A percentile compares a stretch with the other conserved stretches of the same genome.
Evolutionary conservation across 2,888 invertebrate species (phyloP).

Genomic region (Sarcophaga carnaria): DNA sequence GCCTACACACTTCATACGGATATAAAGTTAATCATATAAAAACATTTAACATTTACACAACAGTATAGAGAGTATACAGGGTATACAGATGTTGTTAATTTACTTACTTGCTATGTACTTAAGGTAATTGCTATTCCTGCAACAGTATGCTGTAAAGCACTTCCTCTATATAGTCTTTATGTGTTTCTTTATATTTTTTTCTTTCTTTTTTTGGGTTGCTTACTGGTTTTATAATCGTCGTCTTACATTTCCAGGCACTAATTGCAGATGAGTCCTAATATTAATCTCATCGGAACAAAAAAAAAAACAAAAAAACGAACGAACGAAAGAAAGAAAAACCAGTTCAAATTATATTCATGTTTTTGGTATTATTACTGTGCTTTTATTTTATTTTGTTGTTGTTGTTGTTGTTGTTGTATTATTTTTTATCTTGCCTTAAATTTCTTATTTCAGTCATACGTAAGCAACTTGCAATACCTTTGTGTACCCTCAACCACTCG

Average conservation of each 20-base stretch:
- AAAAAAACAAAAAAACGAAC: neutral
- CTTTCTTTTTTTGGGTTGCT: neutral
- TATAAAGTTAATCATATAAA: too few relatives aligned
- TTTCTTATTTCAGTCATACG: slow-evolving; percentile 19
- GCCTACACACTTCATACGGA: too few relatives aligned
- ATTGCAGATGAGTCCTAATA: slow-evolving; percentile 62
- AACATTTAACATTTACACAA: too few relatives aligned
- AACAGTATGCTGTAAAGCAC: slow-evolving; percentile 2
- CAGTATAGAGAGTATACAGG: neutral
- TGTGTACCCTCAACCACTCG: neutral
- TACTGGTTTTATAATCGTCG: slow-evolving; percentile 27
- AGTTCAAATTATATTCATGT: slow-evolving; percentile 44
- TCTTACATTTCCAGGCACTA: slow-evolving; percentile 56
- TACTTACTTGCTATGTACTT: slow-evolving; percentile 17
- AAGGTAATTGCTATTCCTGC: slow-evolving; percentile 35
- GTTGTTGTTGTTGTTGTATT: too few relatives aligned
- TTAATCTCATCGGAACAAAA: slow-evolving; percentile 42
- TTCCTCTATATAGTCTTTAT: slow-evolving; percentile 3
- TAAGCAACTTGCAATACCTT: slow-evolving; percentile 51
- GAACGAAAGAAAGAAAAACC: neutral
- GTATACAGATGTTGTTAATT: slow-evolving; percentile 15
- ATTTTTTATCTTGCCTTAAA: slow-evolving; percentile 12
- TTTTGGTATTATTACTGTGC: neutral
- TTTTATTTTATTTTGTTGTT: too few relatives aligned
- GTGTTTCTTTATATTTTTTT: neutral